Evolutionary conservation across 1,140 invertebrate genomes (phyloP).

Genomic region (Berghia stephanieae): DNA sequence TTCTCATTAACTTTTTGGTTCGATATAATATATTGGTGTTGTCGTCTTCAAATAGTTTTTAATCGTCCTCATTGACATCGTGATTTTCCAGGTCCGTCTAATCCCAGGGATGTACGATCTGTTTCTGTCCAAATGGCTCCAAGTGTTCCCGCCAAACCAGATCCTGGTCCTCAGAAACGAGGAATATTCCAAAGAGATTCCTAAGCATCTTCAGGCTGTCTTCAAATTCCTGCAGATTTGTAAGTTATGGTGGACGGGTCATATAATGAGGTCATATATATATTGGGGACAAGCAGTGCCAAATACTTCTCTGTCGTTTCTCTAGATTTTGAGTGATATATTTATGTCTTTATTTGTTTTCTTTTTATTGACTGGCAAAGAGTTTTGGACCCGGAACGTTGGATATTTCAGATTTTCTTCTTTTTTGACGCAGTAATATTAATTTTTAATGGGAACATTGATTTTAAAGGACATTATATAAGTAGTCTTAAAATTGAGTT

Average conservation of each 20-base stretch:
- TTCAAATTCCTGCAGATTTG: constrained; percentile 70
- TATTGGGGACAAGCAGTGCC: too few relatives aligned
- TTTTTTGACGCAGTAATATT: too few relatives aligned
- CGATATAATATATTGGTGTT: not conserved
- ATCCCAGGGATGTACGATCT: constrained; percentile 47
- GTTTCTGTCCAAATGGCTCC: constrained; percentile 46
- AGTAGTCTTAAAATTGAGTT: too few relatives aligned
- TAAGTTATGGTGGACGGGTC: constrained; percentile 32
- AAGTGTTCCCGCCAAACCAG: constrained; percentile 45
- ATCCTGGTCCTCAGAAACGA: constrained; percentile 78
- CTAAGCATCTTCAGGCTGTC: constrained; percentile 79
- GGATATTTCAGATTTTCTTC: not conserved
- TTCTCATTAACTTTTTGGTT: not conserved
- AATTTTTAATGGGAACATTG: too few relatives aligned
- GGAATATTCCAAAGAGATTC: constrained; percentile 85
- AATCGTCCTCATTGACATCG: not conserved
- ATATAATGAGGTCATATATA: too few relatives aligned
- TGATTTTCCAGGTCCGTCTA: constrained; percentile 43
- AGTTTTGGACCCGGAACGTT: not conserved
- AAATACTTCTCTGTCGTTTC: not conserved
- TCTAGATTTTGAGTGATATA: not conserved
- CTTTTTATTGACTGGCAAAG: not conserved
- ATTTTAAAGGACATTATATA: too few relatives aligned
- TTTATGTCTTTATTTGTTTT: not conserved
- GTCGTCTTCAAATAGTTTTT: not conserved